Conservation (phyloP, 2,888 invertebrate species). For the Drosophila eohydei region DNA sequence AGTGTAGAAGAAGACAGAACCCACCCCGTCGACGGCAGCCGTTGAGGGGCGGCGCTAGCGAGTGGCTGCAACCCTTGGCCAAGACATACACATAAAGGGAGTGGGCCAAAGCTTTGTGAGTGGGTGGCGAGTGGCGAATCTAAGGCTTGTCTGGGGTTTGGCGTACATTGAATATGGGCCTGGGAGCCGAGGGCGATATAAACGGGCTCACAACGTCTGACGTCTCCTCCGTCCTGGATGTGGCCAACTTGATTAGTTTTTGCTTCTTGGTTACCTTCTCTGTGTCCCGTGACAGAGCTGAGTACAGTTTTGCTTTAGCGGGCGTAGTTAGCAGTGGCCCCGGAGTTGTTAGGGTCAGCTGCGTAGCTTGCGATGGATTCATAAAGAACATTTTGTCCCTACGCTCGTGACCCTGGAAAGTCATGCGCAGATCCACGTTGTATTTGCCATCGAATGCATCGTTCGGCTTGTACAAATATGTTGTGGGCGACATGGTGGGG, state of each 20-base stretch:
- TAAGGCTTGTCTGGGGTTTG: neutral
- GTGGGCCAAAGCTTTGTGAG: neutral
- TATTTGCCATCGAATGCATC: constrained; percentile 47
- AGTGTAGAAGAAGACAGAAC: neutral
- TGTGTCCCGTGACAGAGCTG: neutral
- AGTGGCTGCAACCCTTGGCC: constrained; percentile 28
- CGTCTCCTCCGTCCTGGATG: neutral
- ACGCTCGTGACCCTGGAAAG: constrained; percentile 56
- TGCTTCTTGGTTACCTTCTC: neutral
- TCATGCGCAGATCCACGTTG: constrained; percentile 54
- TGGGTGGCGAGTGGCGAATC: neutral
- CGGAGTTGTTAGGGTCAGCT: constrained; percentile 29
- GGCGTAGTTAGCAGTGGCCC: neutral
- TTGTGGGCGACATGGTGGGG: constrained; percentile 57
- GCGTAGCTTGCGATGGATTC: constrained; percentile 49
- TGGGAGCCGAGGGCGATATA: constrained; percentile 7
- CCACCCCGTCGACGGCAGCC: constrained; percentile 8
- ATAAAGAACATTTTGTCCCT: constrained; percentile 62
- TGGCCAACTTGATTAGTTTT: neutral
- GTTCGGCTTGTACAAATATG: constrained; percentile 56
- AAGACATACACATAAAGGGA: neutral
- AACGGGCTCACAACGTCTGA: neutral
- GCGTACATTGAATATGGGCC: constrained; percentile 49
- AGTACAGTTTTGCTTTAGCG: neutral
- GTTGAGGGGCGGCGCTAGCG: constrained; percentile 16